Base-by-base conservation (phyloP, 2,888 invertebrate genomes). In the Caenorhabditis sp. region DNA sequence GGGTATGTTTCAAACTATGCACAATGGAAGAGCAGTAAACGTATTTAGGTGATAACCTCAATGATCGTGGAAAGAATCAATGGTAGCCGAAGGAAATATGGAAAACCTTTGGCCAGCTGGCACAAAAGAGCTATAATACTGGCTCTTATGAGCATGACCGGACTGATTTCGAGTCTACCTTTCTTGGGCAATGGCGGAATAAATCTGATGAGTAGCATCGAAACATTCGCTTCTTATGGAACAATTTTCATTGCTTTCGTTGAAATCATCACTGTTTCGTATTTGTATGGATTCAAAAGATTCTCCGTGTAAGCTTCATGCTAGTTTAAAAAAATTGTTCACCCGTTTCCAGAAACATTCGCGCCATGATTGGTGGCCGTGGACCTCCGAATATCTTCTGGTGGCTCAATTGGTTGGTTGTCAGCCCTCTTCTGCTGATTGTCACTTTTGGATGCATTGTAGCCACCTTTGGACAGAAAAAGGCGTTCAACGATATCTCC, bases 281-380 rank as follows among this genome's bases (percentile, higher is more conserved):
- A 85, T 28, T 14, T 85, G 6, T 85, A 85, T 70, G 85, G 85
- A 14, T 85, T 85, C 66, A 77, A 79, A 19, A 44, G 85, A 14
- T 85, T 85, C 63, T 70, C 64, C 4, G 82, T 85, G 77, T 84
- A 47, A 66, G 83, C 44, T 26, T 22, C 1, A 22, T 26, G 10
- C 7, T 12, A 8, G 12, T 1, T 4, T 26, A 26, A 22, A 1
- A n/a, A 35, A n/a, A 12, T 26, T 22, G 16, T 19, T 10, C 1
- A 12, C 16, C 10, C 1, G 12, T 8, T 56, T 80, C 58, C 59
- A 84, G 84, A 28, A 85, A 85, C 54, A 82, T 85, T 35, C 56
- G 75, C 7, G 64, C 82, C 22, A 85, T 85, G 85, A 75, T 79
- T 31, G 82, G 84, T 19, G 77, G 76, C 5, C 28, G 49, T 3